Evolutionary conservation across 1,140 invertebrate species (phyloP).

Genomic region (Drosophila lowei): DNA sequence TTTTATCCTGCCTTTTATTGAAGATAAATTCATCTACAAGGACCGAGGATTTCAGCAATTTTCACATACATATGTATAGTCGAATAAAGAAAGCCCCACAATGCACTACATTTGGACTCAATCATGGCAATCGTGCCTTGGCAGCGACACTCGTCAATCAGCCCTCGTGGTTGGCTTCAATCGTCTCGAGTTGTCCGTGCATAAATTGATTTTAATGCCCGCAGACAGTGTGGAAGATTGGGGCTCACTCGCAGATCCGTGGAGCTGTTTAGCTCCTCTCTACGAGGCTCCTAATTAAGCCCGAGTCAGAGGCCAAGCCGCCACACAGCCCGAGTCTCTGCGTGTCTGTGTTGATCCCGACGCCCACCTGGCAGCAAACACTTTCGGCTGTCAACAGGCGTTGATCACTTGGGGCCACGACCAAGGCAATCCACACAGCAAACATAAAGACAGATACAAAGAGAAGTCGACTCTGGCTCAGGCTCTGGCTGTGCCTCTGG

Average conservation of each 20-base stretch:
- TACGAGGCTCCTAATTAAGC: constrained; percentile 37
- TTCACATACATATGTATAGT: no score
- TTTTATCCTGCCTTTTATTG: no score
- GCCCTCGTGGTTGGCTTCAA: constrained; percentile 18
- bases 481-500: constrained; percentile 21
- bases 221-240: constrained; percentile 32
- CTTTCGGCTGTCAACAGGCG: constrained; percentile 21
- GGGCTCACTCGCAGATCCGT: constrained; percentile 14
- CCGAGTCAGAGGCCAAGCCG: constrained; percentile 45
- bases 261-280: constrained; percentile 25
- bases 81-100: no score
- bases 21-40: background rate
- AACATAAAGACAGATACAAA: constrained; percentile 40
- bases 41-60: no score
- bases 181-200: constrained; percentile 37
- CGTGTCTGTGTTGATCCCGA: constrained; percentile 9
- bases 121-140: constrained; percentile 5
- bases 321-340: constrained; percentile 1
- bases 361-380: constrained; percentile 36
- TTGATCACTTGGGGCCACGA: constrained; percentile 54
- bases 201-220: constrained; percentile 57
- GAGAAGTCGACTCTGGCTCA: constrained; percentile 8
- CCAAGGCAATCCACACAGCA: constrained; percentile 56
- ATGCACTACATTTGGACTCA: background rate
- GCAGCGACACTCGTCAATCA: constrained; percentile 2